Evolutionary conservation across 2,113 vertebrate genomes (phyloP).

Genomic region (Hylia prasina): DNA sequence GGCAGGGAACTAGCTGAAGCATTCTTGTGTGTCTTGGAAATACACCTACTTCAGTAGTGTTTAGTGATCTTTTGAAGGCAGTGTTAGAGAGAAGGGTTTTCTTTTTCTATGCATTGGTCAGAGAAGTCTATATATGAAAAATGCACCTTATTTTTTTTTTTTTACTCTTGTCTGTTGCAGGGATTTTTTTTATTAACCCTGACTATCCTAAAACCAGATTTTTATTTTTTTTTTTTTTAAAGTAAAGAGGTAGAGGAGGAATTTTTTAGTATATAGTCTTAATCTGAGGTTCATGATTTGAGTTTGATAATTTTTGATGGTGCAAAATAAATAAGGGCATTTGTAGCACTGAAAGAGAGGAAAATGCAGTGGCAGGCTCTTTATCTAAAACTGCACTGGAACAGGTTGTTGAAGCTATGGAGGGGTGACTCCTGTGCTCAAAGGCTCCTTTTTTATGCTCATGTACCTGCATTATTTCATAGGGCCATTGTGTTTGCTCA

Average conservation of each 20-base stretch:
- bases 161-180: not conserved
- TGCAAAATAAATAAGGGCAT: not conserved
- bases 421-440: not conserved
- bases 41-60: not conserved
- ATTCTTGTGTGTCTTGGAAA: not conserved
- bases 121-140: not conserved
- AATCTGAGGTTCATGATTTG: not conserved
- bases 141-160: not conserved
- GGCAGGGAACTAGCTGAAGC: not conserved
- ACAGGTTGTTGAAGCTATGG: not conserved
- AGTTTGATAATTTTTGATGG: not conserved
- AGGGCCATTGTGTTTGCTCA: not conserved
- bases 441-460: not conserved
- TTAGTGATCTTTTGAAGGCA: not conserved
- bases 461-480: not conserved
- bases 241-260: not conserved
- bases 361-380: not conserved
- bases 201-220: not conserved
- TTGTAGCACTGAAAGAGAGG: not conserved
- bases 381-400: not conserved
- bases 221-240: not conserved
- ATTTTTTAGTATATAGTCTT: not conserved
- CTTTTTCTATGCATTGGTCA: not conserved
- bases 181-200: not conserved
- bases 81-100: accelerated